These are phyloP conservation scores for Rotaria socialis DNA, from an alignment of 2,888 invertebrate genomes.

Conservation along the genomic window DNA sequence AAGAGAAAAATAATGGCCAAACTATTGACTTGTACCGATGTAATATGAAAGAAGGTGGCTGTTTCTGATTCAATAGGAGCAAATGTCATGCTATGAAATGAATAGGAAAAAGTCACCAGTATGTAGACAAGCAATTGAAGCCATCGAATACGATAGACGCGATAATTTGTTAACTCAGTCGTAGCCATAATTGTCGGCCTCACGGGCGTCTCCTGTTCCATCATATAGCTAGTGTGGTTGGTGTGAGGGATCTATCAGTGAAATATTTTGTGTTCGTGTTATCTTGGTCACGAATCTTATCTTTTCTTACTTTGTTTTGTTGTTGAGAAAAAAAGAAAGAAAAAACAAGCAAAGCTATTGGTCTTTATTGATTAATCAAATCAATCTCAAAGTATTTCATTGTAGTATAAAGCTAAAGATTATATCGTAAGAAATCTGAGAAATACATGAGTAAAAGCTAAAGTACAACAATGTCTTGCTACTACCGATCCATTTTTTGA, in stretches of 20 bases:
- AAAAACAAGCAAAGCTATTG: too few species aligned
- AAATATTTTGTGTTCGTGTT: background rate
- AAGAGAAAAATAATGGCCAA: slow-evolving; percentile 24
- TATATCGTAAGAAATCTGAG: too few species aligned
- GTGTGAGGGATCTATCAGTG: background rate
- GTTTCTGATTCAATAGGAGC: background rate
- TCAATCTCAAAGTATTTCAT: too few species aligned
- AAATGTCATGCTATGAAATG: slow-evolving; percentile 6
- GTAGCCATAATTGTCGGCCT: background rate
- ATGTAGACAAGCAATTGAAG: background rate
- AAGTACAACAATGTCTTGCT: too few species aligned
- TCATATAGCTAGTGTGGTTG: too few species aligned
- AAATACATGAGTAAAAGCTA: too few species aligned
- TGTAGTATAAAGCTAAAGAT: too few species aligned
- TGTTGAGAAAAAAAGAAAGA: too few species aligned
- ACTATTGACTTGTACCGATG: background rate
- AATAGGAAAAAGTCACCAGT: background rate
- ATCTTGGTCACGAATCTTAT: background rate
- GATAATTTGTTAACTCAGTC: background rate
- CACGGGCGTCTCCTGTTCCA: too few species aligned
- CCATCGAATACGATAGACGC: background rate
- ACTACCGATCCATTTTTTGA: too few species aligned
- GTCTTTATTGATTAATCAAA: too few species aligned
- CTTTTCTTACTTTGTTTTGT: too few species aligned
- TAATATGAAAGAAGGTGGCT: background rate